phyloP scores from a whole-genome alignment of 2,113 vertebrate species.

The Phaethornis superciliosus region DNA sequence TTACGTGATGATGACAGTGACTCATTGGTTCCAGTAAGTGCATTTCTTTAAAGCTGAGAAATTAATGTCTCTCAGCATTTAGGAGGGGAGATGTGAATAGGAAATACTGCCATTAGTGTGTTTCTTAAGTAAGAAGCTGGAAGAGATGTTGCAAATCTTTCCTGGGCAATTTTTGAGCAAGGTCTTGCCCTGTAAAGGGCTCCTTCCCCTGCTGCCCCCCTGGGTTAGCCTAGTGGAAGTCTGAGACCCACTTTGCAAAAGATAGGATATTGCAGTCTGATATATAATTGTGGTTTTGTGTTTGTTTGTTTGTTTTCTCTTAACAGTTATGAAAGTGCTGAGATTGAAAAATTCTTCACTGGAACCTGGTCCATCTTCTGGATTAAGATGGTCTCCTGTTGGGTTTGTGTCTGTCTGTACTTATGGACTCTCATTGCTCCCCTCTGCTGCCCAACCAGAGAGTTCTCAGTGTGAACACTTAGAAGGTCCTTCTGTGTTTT shows the following conservation, averaged over 20 bases:
- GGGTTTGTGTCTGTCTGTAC: conserved; percentile 91
- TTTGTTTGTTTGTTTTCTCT: not conserved
- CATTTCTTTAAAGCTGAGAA: not conserved
- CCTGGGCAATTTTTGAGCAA: not conserved
- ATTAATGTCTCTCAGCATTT: not conserved
- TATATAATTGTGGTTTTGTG: not conserved
- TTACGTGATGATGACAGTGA: conserved; percentile 98
- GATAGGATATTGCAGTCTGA: not conserved
- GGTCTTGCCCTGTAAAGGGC: not conserved
- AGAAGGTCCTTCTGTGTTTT: not conserved
- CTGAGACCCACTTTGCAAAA: not conserved
- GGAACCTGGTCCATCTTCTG: conserved; percentile 95
- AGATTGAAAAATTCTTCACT: conserved; percentile 89
- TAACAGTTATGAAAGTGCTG: conserved; percentile 86
- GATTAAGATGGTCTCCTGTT: conserved; percentile 96
- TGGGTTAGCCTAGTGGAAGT: not conserved
- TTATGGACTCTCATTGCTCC: conserved; percentile 88
- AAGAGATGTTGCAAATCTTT: not conserved
- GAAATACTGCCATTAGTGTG: not conserved
- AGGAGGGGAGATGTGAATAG: rapidly evolving
- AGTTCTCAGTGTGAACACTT: conserved; percentile 72
- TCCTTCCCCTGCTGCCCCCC: not conserved
- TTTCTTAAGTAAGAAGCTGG: not conserved
- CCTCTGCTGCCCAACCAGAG: conserved; percentile 82
- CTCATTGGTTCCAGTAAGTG: conserved; percentile 98